These are phyloP conservation scores for Enteromius trimaculatus DNA, from an alignment of 2,797 vertebrate genomes.

Conservation along the genomic window DNA sequence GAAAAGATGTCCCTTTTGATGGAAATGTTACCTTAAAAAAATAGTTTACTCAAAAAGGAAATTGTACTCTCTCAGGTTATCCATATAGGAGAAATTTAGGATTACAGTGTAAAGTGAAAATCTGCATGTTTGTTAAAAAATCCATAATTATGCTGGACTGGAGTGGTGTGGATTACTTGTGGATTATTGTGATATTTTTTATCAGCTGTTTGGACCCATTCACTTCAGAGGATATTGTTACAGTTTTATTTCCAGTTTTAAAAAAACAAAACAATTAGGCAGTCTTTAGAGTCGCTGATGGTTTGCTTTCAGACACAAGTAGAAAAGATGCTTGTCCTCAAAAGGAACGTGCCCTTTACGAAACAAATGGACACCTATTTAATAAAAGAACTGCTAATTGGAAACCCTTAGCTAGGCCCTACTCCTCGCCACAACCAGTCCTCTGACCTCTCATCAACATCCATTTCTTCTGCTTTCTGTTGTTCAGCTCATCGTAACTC, in stretches of 20 bases:
- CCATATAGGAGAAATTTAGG: too few species aligned
- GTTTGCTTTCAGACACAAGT: background rate
- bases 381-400: constrained; percentile 29
- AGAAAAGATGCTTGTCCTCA: background rate
- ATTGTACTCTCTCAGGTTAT: too few species aligned
- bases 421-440: constrained; percentile 2
- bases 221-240: background rate
- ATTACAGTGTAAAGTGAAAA: too few species aligned
- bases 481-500: background rate
- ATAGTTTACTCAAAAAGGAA: too few species aligned
- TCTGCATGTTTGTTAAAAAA: too few species aligned
- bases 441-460: constrained; percentile 32
- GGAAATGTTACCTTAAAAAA: too few species aligned
- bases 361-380: constrained; percentile 1
- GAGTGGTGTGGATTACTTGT: too few species aligned
- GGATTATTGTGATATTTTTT: too few species aligned
- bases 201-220: too few species aligned
- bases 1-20: too few species aligned
- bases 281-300: background rate
- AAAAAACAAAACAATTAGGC: background rate
- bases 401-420: background rate
- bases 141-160: too few species aligned
- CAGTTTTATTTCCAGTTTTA: background rate
- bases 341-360: background rate
- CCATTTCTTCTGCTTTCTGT: background rate